Conservation (phyloP, 1,140 invertebrate genomes). For the Heliconius eleuchia region DNA sequence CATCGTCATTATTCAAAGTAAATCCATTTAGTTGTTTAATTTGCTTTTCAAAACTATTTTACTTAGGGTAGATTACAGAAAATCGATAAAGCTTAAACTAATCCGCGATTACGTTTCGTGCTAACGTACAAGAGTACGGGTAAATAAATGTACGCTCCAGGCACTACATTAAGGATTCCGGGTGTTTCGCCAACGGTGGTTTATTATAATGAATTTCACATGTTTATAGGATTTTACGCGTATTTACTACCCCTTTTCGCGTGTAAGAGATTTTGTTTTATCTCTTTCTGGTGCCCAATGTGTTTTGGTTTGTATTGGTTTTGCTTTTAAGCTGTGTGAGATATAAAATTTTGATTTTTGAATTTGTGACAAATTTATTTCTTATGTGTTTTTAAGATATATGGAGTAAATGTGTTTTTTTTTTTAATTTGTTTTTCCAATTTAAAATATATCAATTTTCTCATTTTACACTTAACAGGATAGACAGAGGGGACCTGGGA, state of each 20-base stretch:
- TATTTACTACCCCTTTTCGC: constrained; percentile 24
- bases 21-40: constrained; percentile 17
- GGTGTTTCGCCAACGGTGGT: constrained; percentile 40
- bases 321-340: not conserved
- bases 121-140: constrained; percentile 2
- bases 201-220: constrained; percentile 54
- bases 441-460: too few species aligned
- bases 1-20: constrained; percentile 12
- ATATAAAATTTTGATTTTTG: not conserved
- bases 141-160: constrained; percentile 34
- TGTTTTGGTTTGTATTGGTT: not conserved
- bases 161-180: constrained; percentile 37
- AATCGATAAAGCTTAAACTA: constrained; percentile 44
- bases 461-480: too few species aligned
- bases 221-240: constrained; percentile 41
- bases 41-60: constrained; percentile 11
- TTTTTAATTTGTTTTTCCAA: too few species aligned
- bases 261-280: constrained; percentile 25
- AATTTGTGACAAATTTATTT: not conserved
- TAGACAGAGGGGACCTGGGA: too few species aligned
- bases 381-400: too few species aligned
- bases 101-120: constrained; percentile 37
- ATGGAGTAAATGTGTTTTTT: too few species aligned
- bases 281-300: constrained; percentile 18
- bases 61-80: constrained; percentile 30